A percentile compares a stretch with the other conserved stretches of the same genome.
Conservation (phyloP, 2,888 invertebrate species). For the Phortica okadai region DNA sequence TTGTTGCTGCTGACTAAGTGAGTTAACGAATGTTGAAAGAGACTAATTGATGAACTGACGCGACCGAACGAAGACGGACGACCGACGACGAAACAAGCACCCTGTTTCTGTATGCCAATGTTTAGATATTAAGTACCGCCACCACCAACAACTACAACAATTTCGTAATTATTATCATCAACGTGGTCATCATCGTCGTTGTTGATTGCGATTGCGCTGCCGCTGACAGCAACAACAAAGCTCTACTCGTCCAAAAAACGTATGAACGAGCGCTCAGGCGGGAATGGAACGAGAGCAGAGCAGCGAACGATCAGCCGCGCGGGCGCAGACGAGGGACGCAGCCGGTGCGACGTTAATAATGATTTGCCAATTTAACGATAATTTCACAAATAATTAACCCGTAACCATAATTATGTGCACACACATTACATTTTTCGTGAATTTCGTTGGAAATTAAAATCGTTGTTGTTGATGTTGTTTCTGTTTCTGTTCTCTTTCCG, state of each 20-base stretch:
- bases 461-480: conserved; percentile 16
- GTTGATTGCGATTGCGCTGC: not conserved
- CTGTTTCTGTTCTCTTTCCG: not conserved
- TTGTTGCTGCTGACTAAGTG: not conserved
- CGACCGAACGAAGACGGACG: not conserved
- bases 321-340: not conserved
- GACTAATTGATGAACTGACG: conserved; percentile 13
- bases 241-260: not conserved
- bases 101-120: not conserved
- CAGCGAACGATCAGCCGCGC: too few relatives aligned
- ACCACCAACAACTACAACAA: conserved; percentile 1
- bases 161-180: conserved; percentile 1
- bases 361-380: conserved; percentile 66
- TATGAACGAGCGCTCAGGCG: too few relatives aligned
- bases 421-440: conserved; percentile 41
- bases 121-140: conserved; percentile 10
- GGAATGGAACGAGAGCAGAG: too few relatives aligned
- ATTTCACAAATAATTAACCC: conserved; percentile 62
- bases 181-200: not conserved
- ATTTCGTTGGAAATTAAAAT: not conserved
- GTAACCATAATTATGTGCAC: conserved; percentile 50
- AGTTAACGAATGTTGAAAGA: conserved; percentile 8
- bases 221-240: conserved; percentile 7
- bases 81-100: not conserved
- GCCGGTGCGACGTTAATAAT: conserved; percentile 51